Conservation (phyloP, 1,140 invertebrate genomes). For the Philaenus spumarius region DNA sequence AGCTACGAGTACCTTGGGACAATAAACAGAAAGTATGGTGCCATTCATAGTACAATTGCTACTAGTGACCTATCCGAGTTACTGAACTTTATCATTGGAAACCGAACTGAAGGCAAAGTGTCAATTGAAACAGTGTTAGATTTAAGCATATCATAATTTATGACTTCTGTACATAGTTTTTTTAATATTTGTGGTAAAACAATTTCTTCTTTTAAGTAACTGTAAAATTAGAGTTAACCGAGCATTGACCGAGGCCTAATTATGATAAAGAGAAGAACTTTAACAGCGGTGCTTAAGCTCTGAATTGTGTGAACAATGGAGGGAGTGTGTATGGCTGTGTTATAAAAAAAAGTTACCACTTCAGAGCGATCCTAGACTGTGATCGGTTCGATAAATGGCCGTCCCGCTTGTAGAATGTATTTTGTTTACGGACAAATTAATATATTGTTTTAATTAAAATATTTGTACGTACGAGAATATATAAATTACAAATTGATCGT, state of each 20-base stretch:
- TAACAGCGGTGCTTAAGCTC: not conserved
- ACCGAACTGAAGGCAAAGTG: not conserved
- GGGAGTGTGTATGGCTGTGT: conserved; percentile 1
- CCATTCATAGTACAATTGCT: too few relatives aligned
- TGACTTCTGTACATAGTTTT: not conserved
- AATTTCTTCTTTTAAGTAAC: too few relatives aligned
- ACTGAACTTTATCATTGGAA: not conserved
- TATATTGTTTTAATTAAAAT: not conserved
- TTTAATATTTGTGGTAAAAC: not conserved
- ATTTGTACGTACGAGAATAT: not conserved
- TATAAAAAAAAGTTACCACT: conserved; percentile 18
- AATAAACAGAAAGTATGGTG: too few relatives aligned
- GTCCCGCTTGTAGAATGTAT: conserved; percentile 3
- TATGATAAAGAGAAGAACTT: not conserved
- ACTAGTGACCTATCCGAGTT: too few relatives aligned
- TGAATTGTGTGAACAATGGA: not conserved
- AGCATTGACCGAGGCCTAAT: conserved; percentile 6
- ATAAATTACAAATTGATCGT: conserved; percentile 10
- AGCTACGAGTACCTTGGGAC: too few relatives aligned
- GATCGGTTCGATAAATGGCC: conserved; percentile 3
- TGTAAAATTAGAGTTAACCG: not conserved
- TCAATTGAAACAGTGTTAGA: not conserved
- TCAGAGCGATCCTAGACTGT: conserved; percentile 14
- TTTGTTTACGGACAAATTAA: not conserved
- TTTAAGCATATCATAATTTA: not conserved